phyloP scores from a whole-genome alignment of 1,140 invertebrate genomes.

The Colletes latitarsis region DNA sequence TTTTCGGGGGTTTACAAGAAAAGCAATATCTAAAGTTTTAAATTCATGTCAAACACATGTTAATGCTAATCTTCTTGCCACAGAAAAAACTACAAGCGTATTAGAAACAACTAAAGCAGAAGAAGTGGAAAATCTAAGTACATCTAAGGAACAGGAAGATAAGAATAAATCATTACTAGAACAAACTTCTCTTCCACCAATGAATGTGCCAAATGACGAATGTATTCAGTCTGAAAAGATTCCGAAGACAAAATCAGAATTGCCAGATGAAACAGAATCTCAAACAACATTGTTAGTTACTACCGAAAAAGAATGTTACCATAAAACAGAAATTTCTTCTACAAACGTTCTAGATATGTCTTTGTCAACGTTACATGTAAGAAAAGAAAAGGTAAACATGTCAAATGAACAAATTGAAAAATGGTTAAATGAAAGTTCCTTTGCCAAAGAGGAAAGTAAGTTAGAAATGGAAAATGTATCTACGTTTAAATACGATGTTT shows the following conservation, averaged over 20 bases:
- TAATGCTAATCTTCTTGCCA: slow-evolving; percentile 60
- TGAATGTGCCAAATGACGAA: slow-evolving; percentile 12
- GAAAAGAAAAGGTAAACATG: slow-evolving; percentile 87
- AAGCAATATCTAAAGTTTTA: slow-evolving; percentile 73
- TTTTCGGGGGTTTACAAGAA: slow-evolving; percentile 81
- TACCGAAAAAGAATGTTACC: slow-evolving; percentile 59
- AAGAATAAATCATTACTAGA: slow-evolving; percentile 26
- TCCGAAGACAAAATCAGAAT: slow-evolving; percentile 30
- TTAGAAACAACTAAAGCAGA: slow-evolving; percentile 41
- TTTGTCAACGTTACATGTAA: slow-evolving; percentile 64
- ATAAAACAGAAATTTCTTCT: slow-evolving; percentile 60
- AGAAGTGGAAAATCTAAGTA: slow-evolving; percentile 20
- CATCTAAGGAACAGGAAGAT: slow-evolving; percentile 1
- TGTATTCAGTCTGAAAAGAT: slow-evolving; percentile 18
- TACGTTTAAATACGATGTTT: slow-evolving; percentile 71
- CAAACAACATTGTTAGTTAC: slow-evolving; percentile 31
- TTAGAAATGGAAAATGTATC: slow-evolving; percentile 79
- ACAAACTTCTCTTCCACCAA: not conserved
- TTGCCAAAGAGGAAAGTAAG: slow-evolving; percentile 82
- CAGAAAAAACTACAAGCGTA: slow-evolving; percentile 43
- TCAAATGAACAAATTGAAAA: slow-evolving; percentile 88
- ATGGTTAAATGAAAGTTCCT: slow-evolving; percentile 85
- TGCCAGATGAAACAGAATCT: slow-evolving; percentile 26
- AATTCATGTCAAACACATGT: slow-evolving; percentile 67
- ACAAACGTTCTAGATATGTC: slow-evolving; percentile 74